phyloP scores from a whole-genome alignment of 2,113 vertebrate species.

The Himantopus leucocephalus region DNA sequence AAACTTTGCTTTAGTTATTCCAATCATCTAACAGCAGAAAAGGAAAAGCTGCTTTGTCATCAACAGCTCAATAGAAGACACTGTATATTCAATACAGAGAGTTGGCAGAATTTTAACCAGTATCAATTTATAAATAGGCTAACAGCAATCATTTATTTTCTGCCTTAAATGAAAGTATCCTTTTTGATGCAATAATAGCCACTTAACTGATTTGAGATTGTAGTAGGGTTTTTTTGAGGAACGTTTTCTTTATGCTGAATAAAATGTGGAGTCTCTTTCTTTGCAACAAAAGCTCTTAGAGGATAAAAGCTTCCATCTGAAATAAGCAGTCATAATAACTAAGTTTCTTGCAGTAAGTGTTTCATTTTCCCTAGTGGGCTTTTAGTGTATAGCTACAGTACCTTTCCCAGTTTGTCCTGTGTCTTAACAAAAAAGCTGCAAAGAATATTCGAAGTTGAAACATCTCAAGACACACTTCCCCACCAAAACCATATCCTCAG shows the following conservation, averaged over 20 bases:
- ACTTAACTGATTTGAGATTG: conserved; percentile 50
- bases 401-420: not conserved
- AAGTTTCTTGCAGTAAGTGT: conserved; percentile 21
- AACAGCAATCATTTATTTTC: conserved; percentile 61
- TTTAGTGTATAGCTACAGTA: not conserved
- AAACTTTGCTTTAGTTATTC: conserved; percentile 54
- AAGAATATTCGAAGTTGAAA: not conserved
- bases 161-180: conserved; percentile 40
- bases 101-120: conserved; percentile 50
- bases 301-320: conserved; percentile 48
- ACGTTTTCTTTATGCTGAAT: conserved; percentile 39
- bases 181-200: conserved; percentile 11
- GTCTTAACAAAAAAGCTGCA: not conserved
- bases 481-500: not conserved
- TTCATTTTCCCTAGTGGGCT: conserved; percentile 35
- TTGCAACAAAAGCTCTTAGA: conserved; percentile 40
- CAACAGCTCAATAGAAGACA: conserved; percentile 37
- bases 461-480: not conserved
- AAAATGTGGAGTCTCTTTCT: conserved; percentile 12
- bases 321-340: conserved; percentile 35
- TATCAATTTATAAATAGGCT: conserved; percentile 34
- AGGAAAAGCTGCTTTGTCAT: conserved; percentile 61
- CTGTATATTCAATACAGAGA: conserved; percentile 9
- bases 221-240: conserved; percentile 1
- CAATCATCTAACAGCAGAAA: conserved; percentile 37